These are phyloP conservation scores for Phainopepla nitens DNA, from an alignment of 2,113 vertebrate genomes.

Conservation along the genomic window DNA sequence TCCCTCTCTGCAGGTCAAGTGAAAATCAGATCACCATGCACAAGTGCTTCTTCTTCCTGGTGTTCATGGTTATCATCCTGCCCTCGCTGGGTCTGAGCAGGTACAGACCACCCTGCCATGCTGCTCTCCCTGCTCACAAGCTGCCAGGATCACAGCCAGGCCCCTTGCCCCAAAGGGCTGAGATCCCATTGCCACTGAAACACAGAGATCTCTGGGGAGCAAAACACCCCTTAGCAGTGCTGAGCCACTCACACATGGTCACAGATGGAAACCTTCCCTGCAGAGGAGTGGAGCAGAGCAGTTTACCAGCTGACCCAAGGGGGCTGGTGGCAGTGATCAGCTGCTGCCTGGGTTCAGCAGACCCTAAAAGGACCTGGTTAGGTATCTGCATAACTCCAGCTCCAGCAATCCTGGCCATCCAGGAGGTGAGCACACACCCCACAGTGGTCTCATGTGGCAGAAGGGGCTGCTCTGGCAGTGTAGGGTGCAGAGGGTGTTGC, in stretches of 20 bases:
- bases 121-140: not conserved
- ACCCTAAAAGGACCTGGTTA: not conserved
- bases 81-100: constrained; percentile 93
- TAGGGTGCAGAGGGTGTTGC: not conserved
- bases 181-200: fast-evolving
- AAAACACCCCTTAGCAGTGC: not conserved
- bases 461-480: not conserved
- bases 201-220: not conserved
- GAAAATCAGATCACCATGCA: constrained; percentile 93
- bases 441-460: fast-evolving
- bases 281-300: not conserved
- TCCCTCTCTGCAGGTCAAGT: constrained; percentile 74
- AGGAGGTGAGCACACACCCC: fast-evolving
- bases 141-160: not conserved
- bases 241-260: not conserved
- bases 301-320: not conserved
- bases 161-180: not conserved
- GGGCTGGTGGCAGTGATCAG: not conserved
- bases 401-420: not conserved
- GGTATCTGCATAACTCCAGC: not conserved
- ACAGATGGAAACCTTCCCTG: not conserved
- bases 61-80: constrained; percentile 97
- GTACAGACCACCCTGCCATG: constrained; percentile 43
- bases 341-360: not conserved
- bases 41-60: constrained; percentile 93